These are phyloP conservation scores for Circaetus gallicus DNA, from an alignment of 2,113 vertebrate genomes.

Conservation along the genomic window DNA sequence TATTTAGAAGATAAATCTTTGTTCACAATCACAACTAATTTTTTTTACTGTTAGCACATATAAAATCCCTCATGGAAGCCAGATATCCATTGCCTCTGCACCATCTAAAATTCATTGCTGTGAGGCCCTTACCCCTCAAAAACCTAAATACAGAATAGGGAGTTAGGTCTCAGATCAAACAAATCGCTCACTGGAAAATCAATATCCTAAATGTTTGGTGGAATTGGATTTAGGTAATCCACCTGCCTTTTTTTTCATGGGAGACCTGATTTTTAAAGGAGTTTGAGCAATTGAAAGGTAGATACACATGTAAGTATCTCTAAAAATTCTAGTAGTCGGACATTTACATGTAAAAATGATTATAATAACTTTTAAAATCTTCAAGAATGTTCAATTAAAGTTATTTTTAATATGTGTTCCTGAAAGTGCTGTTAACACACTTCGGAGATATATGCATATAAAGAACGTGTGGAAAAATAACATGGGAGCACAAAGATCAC, in stretches of 20 bases:
- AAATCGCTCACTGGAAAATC: background rate
- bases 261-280: background rate
- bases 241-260: background rate
- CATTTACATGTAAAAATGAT: background rate
- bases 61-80: background rate
- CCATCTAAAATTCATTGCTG: background rate
- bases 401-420: background rate
- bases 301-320: background rate
- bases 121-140: background rate
- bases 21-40: background rate
- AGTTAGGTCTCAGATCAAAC: background rate
- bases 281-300: background rate
- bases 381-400: background rate
- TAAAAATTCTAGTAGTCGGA: background rate
- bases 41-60: background rate
- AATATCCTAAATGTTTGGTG: background rate
- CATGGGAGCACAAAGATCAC: background rate
- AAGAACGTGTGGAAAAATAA: background rate
- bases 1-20: background rate
- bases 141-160: background rate
- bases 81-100: background rate
- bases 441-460: background rate
- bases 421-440: background rate
- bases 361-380: background rate
- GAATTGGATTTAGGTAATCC: background rate